Evolutionary conservation across 2,888 invertebrate species (phyloP), one percentile per base, ranked within the genome.

Genomic region (Cheilosia soror): DNA sequence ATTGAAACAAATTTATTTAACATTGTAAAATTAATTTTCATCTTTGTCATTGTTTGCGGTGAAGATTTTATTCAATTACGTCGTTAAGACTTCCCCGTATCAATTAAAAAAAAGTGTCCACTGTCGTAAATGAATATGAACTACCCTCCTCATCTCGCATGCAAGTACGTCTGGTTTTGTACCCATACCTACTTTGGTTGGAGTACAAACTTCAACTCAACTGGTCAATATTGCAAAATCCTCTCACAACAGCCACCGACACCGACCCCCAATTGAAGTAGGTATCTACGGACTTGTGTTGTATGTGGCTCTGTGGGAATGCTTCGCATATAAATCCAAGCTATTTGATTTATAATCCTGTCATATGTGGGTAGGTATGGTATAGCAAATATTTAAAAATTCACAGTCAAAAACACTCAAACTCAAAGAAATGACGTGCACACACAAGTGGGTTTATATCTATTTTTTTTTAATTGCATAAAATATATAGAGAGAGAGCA

Each of bases 331-430:
- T 20, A 20, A 9, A 60, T 51, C 55, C 68, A 66, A 51, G 65
- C 72, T 37, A 53, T 40, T 55, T 60, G 44, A 68, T 81, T 68
- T 63, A 69, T 51, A 76, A 81, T 76, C 53, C 53, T 55, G 73
- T 42, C 58, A 25, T 29, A 42, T 25, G 57, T 6, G 4, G n/a
- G n/a, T n/a, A n/a, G n/a, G n/a, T n/a, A 15, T 47, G n/a, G 4
- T 7, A 62, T 11, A 51, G 13, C 27, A 71, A 49, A 29, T 71
- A 71, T 71, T 49, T 47, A 27, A 9, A 15, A 33, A 71, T 69
- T 57, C n/a, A 60, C 37, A 3, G 51, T 51, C 6, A 5, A 51
- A 68, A 66, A 20, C 66, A 53, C 60, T 80, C 53, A 4, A 47
- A 53, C 60, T 80, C 53, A 2, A 47, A 13, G 47, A 37, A 37